Evolutionary conservation across 2,888 invertebrate genomes (phyloP), one percentile per base, ranked within the genome.

Genomic region (Unio delphinus): DNA sequence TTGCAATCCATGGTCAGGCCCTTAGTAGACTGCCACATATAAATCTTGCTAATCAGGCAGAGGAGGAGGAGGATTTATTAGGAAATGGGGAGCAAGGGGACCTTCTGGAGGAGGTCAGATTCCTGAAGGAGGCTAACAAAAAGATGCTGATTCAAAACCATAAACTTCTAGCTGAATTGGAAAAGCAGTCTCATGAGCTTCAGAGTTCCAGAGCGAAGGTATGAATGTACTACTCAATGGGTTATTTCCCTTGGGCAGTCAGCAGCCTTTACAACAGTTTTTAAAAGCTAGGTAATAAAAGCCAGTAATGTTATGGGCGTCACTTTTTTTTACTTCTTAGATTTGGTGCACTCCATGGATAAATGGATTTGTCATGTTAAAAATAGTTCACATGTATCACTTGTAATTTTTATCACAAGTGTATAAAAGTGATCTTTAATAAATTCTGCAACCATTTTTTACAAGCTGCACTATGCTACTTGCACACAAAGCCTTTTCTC

Each of bases 131-230:
- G 64, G 81, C 81, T 8, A 81, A 81, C 72, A 80, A 78, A 62
- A 84, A 86, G 70, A 75, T 86, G 55, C 73, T 87, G 45, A 70
- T 80, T 45, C 85, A 86, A 73, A 87, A 87, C 70, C 86, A 86
- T 61, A 82, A 84, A 63, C 73, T 87, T 55, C 76, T 86, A 69
- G 77, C 78, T 63, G 86, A 87, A 63, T 81, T 86, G 63, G 87
- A 87, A 66, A 82, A 83, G 55, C 77, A 80, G 23, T 82, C 82
- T 7, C 80, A 80, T 68, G 85, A 86, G 61, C 74, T 86, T 11
- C 84, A 85, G 56, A 67, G 75, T 26, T 77, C 83, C 5, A 83
- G 83, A 64, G 77, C 80, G 30, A 83, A 85, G 84, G 87, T 86
- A 69, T 62, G 66, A 45, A 11, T 11, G 45, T 15, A 2, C 15